These are phyloP conservation scores for Megalopta genalis DNA, from an alignment of 1,140 invertebrate species.

Conservation along the genomic window DNA sequence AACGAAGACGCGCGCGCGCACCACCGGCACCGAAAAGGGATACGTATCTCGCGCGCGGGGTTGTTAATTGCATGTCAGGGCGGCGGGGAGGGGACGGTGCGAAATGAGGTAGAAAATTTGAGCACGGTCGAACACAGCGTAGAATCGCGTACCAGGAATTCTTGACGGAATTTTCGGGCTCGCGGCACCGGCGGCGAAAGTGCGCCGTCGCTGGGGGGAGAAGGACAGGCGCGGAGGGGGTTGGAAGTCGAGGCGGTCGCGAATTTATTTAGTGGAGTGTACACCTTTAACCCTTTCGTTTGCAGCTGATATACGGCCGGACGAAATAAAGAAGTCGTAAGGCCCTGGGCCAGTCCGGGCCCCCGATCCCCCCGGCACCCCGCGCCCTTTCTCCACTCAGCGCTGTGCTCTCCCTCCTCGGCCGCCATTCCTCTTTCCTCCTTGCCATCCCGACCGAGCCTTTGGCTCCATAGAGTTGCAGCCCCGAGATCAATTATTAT, in stretches of 20 bases:
- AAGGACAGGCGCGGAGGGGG: not conserved
- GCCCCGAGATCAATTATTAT: constrained; percentile 69
- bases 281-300: constrained; percentile 65
- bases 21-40: too few species aligned
- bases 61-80: constrained; percentile 14
- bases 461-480: constrained; percentile 52
- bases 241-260: constrained; percentile 45
- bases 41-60: not conserved
- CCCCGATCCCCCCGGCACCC: not conserved
- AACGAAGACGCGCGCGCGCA: constrained; percentile 20
- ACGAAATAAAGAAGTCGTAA: constrained; percentile 70
- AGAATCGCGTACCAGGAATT: constrained; percentile 22
- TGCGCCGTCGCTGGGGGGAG: not conserved
- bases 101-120: not conserved
- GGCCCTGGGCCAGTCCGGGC: constrained; percentile 53
- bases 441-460: not conserved
- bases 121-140: constrained; percentile 15
- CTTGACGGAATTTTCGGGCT: constrained; percentile 26
- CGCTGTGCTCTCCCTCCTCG: constrained; percentile 15
- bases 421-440: not conserved
- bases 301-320: constrained; percentile 64
- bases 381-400: not conserved
- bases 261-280: constrained; percentile 63
- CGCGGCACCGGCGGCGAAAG: constrained; percentile 27
- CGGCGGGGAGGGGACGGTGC: not conserved